phyloP scores from a whole-genome alignment of 2,797 vertebrate genomes.

The Peromyscus melanophrys region DNA sequence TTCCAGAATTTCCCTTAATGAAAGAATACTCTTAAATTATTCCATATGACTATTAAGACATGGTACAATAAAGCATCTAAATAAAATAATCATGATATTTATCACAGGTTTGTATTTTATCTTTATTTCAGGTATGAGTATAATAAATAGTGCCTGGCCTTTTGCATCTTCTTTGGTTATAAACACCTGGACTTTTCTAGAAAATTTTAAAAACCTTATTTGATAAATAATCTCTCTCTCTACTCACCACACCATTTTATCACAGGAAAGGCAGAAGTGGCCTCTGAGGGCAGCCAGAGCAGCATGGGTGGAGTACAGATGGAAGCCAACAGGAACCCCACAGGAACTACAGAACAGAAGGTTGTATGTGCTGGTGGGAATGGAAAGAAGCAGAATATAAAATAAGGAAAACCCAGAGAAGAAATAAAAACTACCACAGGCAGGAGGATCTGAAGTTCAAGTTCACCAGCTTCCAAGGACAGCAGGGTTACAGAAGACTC shows the following conservation, averaged over 20 bases:
- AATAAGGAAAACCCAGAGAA: conserved; percentile 22
- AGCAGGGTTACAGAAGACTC: neutral
- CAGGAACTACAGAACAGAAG: conserved; percentile 91
- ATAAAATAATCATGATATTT: conserved; percentile 34
- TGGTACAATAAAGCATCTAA: conserved; percentile 4
- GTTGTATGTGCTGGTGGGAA: conserved; percentile 90
- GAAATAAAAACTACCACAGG: neutral
- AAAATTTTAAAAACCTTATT: conserved; percentile 11
- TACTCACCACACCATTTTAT: conserved; percentile 93
- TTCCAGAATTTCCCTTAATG: conserved; percentile 40
- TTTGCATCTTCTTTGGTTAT: conserved; percentile 39
- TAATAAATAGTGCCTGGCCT: neutral
- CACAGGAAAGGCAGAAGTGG: conserved; percentile 93
- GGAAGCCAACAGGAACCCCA: conserved; percentile 88
- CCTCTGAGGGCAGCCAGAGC: conserved; percentile 89
- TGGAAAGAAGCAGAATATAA: neutral
- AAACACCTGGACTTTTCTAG: conserved; percentile 30
- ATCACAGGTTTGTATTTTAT: neutral
- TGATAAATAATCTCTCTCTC: neutral
- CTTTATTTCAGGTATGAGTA: neutral
- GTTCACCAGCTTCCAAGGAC: neutral
- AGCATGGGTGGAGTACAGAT: conserved; percentile 90
- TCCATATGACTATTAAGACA: conserved; percentile 19
- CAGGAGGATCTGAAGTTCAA: neutral
- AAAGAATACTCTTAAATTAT: conserved; percentile 44